Percentiles rank a stretch among this genome's conserved stretches.
These are phyloP conservation scores for Aporrectodea caliginosa DNA, from an alignment of 1,140 invertebrate species.

Conservation along the genomic window DNA sequence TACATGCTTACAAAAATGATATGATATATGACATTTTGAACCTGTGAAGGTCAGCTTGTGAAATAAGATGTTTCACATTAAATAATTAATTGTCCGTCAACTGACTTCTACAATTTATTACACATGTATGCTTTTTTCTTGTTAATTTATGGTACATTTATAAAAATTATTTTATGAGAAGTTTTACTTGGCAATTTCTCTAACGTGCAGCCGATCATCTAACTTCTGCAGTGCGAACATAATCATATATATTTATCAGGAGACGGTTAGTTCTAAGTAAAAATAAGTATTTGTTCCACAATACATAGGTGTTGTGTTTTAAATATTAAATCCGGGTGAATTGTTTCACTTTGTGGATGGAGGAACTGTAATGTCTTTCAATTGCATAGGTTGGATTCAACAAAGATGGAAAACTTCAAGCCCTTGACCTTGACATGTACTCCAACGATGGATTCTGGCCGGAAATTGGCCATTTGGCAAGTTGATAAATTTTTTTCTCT, in stretches of 20 bases:
- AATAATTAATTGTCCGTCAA: too few species aligned
- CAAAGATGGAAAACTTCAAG: slow-evolving; percentile 69
- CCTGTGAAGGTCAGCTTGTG: too few species aligned
- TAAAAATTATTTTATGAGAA: neutral
- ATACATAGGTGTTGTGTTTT: too few species aligned
- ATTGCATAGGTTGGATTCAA: slow-evolving; percentile 65
- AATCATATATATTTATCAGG: too few species aligned
- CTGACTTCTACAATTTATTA: too few species aligned
- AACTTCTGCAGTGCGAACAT: too few species aligned
- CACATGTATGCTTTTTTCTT: too few species aligned
- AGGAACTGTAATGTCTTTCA: neutral
- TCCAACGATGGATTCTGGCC: slow-evolving; percentile 76
- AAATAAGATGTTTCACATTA: too few species aligned
- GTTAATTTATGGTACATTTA: neutral
- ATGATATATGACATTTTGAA: neutral
- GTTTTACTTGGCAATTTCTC: too few species aligned
- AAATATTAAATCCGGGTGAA: neutral
- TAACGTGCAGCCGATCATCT: too few species aligned
- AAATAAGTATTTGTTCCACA: too few species aligned
- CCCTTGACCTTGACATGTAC: slow-evolving; percentile 69
- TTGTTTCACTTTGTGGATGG: neutral
- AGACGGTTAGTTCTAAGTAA: neutral
- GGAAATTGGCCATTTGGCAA: slow-evolving; percentile 56
- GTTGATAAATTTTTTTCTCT: too few species aligned
- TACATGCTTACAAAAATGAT: neutral